Evolutionary conservation across 2,888 invertebrate species (phyloP).

Genomic region (Isotomurus palustris): DNA sequence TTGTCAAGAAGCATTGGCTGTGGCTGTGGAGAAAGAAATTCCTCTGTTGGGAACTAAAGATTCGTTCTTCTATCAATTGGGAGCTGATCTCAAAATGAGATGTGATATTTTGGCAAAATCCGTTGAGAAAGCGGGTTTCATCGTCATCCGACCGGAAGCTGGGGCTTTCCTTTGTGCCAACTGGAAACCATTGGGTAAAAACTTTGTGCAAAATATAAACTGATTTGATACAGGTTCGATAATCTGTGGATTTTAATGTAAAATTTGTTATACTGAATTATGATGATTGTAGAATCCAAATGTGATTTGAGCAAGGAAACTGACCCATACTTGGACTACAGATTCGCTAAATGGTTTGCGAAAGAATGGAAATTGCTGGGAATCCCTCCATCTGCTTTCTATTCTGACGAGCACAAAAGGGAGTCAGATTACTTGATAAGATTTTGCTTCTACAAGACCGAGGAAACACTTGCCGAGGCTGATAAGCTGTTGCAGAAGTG

Average conservation of each 20-base stretch:
- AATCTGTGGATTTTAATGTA: too few relatives aligned
- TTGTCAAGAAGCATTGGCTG: constrained; percentile 87
- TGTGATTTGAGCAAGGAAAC: constrained; percentile 65
- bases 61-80: constrained; percentile 75
- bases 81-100: constrained; percentile 69
- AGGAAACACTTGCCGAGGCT: constrained; percentile 25
- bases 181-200: constrained; percentile 70
- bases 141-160: constrained; percentile 86
- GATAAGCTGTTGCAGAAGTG: constrained; percentile 9
- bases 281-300: constrained; percentile 55
- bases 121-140: constrained; percentile 64
- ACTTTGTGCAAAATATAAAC: too few relatives aligned
- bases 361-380: constrained; percentile 88
- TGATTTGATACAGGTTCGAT: too few relatives aligned
- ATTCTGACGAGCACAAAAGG: constrained; percentile 69
- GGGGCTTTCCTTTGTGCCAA: constrained; percentile 97
- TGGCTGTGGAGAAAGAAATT: constrained; percentile 81
- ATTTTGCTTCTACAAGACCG: constrained; percentile 82
- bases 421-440: constrained; percentile 80
- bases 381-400: constrained; percentile 93
- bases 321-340: constrained; percentile 76
- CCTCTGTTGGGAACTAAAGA: constrained; percentile 52
- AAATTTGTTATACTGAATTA: not conserved
- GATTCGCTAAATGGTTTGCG: constrained; percentile 92
- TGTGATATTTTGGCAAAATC: constrained; percentile 73